phyloP scores from a whole-genome alignment of 1,140 invertebrate genomes.

The Heliconius congener region DNA sequence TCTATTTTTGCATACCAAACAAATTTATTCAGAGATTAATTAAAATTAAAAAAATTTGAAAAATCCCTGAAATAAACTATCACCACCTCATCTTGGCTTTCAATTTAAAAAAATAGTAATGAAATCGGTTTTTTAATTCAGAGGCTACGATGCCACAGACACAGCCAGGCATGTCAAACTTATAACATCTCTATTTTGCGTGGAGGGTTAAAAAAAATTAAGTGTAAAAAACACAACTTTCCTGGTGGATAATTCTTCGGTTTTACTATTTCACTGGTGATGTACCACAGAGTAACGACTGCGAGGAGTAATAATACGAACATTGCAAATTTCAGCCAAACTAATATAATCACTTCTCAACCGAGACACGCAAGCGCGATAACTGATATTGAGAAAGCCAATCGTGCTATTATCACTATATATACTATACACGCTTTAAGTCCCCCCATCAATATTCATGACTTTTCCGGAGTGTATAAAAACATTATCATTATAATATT shows the following conservation, averaged over 20 bases:
- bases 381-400: neutral
- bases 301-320: neutral
- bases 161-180: too few relatives aligned
- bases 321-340: neutral
- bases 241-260: slow-evolving; percentile 45
- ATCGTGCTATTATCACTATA: neutral
- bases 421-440: neutral
- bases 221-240: slow-evolving; percentile 17
- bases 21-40: neutral
- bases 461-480: neutral
- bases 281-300: neutral
- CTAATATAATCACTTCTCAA: neutral
- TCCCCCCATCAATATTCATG: neutral
- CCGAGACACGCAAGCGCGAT: neutral
- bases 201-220: too few relatives aligned
- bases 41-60: neutral
- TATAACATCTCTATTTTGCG: too few relatives aligned
- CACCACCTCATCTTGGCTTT: too few relatives aligned
- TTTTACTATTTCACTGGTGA: slow-evolving; percentile 28
- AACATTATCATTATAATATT: neutral
- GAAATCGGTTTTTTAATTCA: too few relatives aligned
- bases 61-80: too few relatives aligned
- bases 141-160: too few relatives aligned
- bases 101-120: too few relatives aligned
- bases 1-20: neutral